Evolutionary conservation across 2,888 invertebrate genomes (phyloP), one percentile per base, ranked within the genome.

Genomic region (Quadroppia sp.): DNA sequence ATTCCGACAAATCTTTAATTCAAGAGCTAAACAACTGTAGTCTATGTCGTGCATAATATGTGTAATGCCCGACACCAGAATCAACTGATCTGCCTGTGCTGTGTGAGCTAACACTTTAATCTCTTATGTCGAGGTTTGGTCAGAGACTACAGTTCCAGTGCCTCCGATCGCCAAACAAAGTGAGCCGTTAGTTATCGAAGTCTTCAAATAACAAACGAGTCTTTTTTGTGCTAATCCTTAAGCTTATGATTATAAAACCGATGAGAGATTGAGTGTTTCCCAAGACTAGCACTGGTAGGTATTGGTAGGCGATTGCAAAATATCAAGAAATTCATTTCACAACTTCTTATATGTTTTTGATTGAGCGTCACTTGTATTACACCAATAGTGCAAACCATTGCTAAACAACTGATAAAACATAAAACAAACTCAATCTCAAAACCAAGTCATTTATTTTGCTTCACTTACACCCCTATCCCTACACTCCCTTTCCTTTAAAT

Each of bases 211-310:
- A 67, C 67, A 67, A 67, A 67, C 67, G 67, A 67, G n/a, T 42
- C 36, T 36, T 40, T 40, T n/a, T 36, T 42, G 40, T 42, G 32
- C 42, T 67, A 67, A 67, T 67, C 67, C 67, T 67, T 67, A 67
- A 67, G 67, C 67, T 67, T 67, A 67, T 67, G 67, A 67, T 67
- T 67, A 67, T 67, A 67, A 67, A 67, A 67, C 67, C 67, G 40
- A 67, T 67, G 32, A 61, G 15, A 32, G 61, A 61, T n/a, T n/a
- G n/a, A n/a, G n/a, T n/a, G n/a, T n/a, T n/a, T n/a, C n/a, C n/a
- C n/a, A n/a, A n/a, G n/a, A n/a, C n/a, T n/a, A n/a, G n/a, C n/a
- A 61, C 61, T 23, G 40, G 15, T n/a, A 20, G 28, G 20, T 30
- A 59, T 17, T 59, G n/a, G 59, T 59, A 25, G 59, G 20, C 59